Base-by-base conservation (phyloP, 1,140 invertebrate species). In the Agrilus planipennis region DNA sequence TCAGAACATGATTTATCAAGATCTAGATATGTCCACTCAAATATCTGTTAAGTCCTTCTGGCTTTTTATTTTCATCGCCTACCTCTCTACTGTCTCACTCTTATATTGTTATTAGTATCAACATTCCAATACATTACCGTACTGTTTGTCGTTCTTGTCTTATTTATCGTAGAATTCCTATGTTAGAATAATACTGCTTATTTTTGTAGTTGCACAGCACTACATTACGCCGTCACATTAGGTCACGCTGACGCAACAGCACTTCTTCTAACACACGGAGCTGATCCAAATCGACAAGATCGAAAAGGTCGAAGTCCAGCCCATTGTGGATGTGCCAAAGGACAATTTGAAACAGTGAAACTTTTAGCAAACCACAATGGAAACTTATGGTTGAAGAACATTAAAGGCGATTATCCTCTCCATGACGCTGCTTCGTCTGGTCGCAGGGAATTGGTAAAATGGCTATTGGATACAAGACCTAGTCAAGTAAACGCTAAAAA, bases 341-440 rank as follows among this genome's bases (percentile, higher is more conserved):
- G 94, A 0, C 92, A 95, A 65, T 73, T 88, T 42, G 82, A 88
- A 58, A 84, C 83, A 7, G 57, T 91, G 5, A 80, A 83, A 50
- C 68, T 87, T 53, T 65, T 89, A 51, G 74, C 75, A 10, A 77
- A 81, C 35, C 77, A 87, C 45, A 84, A 83, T 1, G 89, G 85
- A 1, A 89, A 95, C 61, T 68, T 98, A 11, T 95, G 93, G 81
- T 66, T 87, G n/a, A 71, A 82, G 40, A 98, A 95, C 57, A 81
- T 87, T 6, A 77, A 84, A 52, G 91, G 90, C 0, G 89, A 95
- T 67, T 68, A 88, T 34, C 89, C 91, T 0, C 62, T 96, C 11
- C 95, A 98, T 61, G 94, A 99, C 63, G 93, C 94, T 0, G 87
- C 94, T 0, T 77, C 83, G 22, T 92, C 88, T 0, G 90, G 92